Percentiles rank a stretch among this genome's conserved stretches.
Conservation (phyloP, 2,113 vertebrate species). For the Ictalurus punctatus region DNA sequence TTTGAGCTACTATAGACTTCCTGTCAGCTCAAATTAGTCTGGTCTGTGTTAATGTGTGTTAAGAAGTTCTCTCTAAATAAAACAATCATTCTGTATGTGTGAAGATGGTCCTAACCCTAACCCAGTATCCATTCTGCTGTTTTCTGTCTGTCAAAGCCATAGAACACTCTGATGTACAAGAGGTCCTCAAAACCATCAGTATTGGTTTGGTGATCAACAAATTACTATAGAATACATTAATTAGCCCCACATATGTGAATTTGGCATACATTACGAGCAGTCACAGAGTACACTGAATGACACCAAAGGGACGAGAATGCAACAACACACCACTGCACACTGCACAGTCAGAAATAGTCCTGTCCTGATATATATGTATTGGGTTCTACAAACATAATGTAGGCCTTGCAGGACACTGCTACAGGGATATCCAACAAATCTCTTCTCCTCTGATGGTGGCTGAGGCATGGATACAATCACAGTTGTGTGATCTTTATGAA, state of each 20-base stretch:
- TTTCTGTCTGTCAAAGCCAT: neutral
- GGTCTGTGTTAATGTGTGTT: too few relatives aligned
- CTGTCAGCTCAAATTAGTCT: too few relatives aligned
- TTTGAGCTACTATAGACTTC: too few relatives aligned
- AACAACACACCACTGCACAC: slow-evolving; percentile 36
- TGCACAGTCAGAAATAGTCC: slow-evolving; percentile 46
- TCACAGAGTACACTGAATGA: neutral
- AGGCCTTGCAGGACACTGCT: slow-evolving; percentile 18
- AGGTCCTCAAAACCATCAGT: neutral
- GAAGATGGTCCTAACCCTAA: too few relatives aligned
- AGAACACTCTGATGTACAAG: neutral
- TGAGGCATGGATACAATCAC: slow-evolving; percentile 31
- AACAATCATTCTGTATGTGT: too few relatives aligned
- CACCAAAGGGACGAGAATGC: neutral
- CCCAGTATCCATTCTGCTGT: neutral
- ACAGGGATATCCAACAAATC: slow-evolving; percentile 18
- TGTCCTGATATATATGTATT: slow-evolving; percentile 38
- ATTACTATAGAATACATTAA: neutral
- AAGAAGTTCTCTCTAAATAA: neutral
- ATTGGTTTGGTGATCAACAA: neutral
- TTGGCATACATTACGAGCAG: neutral
- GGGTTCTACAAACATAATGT: slow-evolving; percentile 28
- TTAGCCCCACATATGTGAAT: neutral
- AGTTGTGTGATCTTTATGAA: slow-evolving; percentile 45
- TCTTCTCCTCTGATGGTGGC: slow-evolving; percentile 1